Evolutionary conservation across 2,113 vertebrate genomes (phyloP).

Genomic region (Gasterosteus aculeatus): DNA sequence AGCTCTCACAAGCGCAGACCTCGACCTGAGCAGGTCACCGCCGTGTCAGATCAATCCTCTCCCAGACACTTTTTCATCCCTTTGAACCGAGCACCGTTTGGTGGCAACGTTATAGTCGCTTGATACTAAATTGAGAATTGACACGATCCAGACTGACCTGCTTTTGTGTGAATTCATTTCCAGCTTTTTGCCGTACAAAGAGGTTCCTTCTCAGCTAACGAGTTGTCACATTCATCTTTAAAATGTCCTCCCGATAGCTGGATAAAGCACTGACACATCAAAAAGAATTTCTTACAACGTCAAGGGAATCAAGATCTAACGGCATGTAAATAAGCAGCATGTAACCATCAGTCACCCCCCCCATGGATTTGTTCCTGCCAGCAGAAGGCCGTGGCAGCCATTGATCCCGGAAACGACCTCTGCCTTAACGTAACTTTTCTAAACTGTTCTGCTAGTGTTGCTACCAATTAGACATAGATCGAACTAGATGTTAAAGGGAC

Average conservation of each 20-base stretch:
- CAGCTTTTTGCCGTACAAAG: slow-evolving; percentile 16
- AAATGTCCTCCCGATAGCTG: slow-evolving; percentile 23
- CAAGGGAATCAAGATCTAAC: slow-evolving; percentile 41
- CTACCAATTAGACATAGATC: not conserved
- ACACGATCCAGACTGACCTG: slow-evolving; percentile 14
- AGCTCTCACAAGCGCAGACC: not conserved
- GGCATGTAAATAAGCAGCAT: slow-evolving; percentile 34
- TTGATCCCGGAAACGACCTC: slow-evolving; percentile 19
- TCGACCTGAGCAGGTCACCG: not conserved
- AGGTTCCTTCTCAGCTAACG: slow-evolving; percentile 2
- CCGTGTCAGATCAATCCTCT: not conserved
- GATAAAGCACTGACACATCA: slow-evolving; percentile 48
- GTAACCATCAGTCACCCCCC: slow-evolving; percentile 32
- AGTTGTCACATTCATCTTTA: slow-evolving; percentile 37
- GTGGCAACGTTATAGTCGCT: not conserved
- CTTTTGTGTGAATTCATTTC: slow-evolving; percentile 18
- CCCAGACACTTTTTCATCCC: not conserved
- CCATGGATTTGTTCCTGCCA: slow-evolving; percentile 25
- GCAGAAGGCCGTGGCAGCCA: slow-evolving; percentile 2
- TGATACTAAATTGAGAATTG: slow-evolving; percentile 9
- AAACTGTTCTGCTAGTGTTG: no score
- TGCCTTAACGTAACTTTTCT: not conserved
- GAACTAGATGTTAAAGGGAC: not conserved
- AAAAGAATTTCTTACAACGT: slow-evolving; percentile 22
- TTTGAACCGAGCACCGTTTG: not conserved